Base-by-base conservation (phyloP, 1,140 invertebrate genomes). In the Cydia amplana region DNA sequence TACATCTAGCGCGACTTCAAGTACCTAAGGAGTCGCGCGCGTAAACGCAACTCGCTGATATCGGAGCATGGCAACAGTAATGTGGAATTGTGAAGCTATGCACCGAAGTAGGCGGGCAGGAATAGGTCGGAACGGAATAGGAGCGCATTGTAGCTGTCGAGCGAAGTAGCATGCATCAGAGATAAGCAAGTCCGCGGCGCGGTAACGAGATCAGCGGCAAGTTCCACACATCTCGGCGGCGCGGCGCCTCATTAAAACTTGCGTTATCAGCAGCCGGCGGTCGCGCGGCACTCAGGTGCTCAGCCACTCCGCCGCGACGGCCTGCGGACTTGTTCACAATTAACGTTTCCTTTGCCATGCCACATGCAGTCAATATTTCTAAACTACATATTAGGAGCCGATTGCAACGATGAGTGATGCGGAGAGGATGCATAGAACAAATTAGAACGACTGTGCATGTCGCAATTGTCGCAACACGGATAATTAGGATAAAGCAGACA, bases 121-220 rank as follows among this genome's bases (percentile, higher is more conserved):
- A 49, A 20, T 60, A 60, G 9, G 20, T 12, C 20, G 55, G 20
- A 60, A 60, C 55, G 55, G 20, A 60, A 60, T 20, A 60, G 55
- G 55, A 23, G 18, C 20, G 55, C 20, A 60, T 60, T 60, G 55
- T 60, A 60, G 20, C 20, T 23, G 55, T 20, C 55, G 20, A 60
- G 55, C 18, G 20, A 60, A 55, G 5, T 60, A 18, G 55, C 20
- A 60, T 23, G 20, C 55, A 20, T 60, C 55, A 60, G 55, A 60
- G 55, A 60, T 60, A 23, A 40, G 36, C 9, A 40, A 60, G 20
- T 10, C 55, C 18, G 55, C 55, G 18, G 55, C 18, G 55, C 55
- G 18, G 55, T 23, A 60, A 60, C 55, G 55, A 60, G 55, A 60
- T 60, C 55, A 60, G 55, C 55, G 55, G 55, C 55, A 60, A 60